These are phyloP conservation scores for Trachelipus rathkii DNA, from an alignment of 1,140 invertebrate species.

Conservation along the genomic window DNA sequence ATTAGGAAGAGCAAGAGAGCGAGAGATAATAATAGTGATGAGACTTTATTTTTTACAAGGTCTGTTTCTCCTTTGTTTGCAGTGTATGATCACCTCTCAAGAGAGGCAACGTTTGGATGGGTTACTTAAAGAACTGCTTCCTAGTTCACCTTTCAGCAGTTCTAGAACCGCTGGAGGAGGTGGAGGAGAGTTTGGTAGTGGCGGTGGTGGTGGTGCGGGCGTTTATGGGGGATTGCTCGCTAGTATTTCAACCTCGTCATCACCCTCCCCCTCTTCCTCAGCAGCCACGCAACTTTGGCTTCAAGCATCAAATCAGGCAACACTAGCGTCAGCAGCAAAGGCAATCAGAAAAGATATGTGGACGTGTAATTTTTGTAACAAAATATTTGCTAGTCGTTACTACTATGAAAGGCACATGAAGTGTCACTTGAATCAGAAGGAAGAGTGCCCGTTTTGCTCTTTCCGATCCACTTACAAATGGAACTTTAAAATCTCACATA, in stretches of 20 bases:
- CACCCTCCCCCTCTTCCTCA: neutral
- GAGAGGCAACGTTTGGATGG: neutral
- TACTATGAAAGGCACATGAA: conserved; percentile 43
- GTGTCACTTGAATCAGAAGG: conserved; percentile 39
- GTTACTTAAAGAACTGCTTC: no score
- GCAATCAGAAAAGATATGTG: conserved; percentile 26
- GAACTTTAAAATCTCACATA: conserved; percentile 43
- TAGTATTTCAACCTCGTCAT: conserved; percentile 28
- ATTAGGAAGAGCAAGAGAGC: neutral
- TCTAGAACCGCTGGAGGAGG: conserved; percentile 10
- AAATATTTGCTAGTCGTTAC: conserved; percentile 41
- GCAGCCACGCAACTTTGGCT: conserved; percentile 14
- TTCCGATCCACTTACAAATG: conserved; percentile 40
- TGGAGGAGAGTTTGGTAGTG: neutral
- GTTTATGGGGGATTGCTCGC: conserved; percentile 14
- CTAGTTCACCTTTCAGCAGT: no score
- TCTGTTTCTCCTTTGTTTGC: neutral
- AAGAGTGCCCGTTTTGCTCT: conserved; percentile 41
- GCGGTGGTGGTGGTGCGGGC: conserved; percentile 19
- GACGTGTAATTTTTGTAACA: conserved; percentile 38
- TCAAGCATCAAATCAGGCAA: neutral
- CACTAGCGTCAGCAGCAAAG: neutral
- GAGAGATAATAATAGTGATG: neutral
- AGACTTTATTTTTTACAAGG: neutral
- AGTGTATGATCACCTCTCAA: neutral